Conservation (phyloP, 2,797 vertebrate species). For the Decapterus maruadsi region DNA sequence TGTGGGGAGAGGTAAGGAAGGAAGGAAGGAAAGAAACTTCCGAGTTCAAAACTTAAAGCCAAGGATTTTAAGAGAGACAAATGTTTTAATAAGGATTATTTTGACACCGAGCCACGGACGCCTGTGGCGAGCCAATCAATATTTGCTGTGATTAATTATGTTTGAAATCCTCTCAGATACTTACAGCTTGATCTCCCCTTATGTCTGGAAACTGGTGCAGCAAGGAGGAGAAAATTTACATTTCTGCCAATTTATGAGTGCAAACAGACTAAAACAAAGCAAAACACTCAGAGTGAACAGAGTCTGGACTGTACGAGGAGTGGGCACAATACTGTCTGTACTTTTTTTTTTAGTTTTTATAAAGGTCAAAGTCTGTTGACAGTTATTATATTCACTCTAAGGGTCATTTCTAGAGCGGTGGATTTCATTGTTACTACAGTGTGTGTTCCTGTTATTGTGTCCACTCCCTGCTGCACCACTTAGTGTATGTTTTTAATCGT, state of each 20-base stretch:
- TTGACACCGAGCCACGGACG: slow-evolving; percentile 53
- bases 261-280: slow-evolving; percentile 17
- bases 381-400: background rate
- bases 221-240: slow-evolving; percentile 12
- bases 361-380: no score
- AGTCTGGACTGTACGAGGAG: slow-evolving; percentile 12
- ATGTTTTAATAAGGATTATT: slow-evolving; percentile 56
- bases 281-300: slow-evolving; percentile 20
- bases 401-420: background rate
- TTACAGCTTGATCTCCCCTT: slow-evolving; percentile 44
- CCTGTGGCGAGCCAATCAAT: slow-evolving; percentile 57
- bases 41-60: slow-evolving; percentile 68
- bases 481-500: background rate
- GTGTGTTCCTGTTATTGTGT: slow-evolving; percentile 29
- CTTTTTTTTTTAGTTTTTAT: no score
- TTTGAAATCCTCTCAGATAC: slow-evolving; percentile 49
- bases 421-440: slow-evolving; percentile 7
- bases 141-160: slow-evolving; percentile 58
- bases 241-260: slow-evolving; percentile 20
- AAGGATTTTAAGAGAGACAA: slow-evolving; percentile 72
- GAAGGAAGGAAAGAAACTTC: slow-evolving; percentile 4
- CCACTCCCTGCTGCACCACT: slow-evolving; percentile 12
- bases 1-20: slow-evolving; percentile 13
- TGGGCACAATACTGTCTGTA: slow-evolving; percentile 37
- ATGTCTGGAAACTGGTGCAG: slow-evolving; percentile 25